Evolutionary conservation across 2,797 vertebrate species (phyloP), one percentile per base, ranked within the genome.

Genomic region (Amazona ochrocephala): DNA sequence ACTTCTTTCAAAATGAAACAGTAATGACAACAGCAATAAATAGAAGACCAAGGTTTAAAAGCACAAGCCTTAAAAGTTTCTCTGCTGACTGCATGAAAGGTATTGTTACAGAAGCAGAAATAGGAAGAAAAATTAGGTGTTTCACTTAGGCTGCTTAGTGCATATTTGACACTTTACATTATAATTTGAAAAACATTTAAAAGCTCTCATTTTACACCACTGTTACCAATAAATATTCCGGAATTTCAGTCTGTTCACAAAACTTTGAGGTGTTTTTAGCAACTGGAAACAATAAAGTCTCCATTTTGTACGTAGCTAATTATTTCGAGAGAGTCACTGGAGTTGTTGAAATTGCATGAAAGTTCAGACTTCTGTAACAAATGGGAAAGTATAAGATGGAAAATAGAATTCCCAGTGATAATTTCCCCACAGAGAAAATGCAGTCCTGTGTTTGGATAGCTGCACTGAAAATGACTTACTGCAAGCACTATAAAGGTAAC

Each of bases 1-100:
- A 86, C 5, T 73, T 78, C 47, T 67, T 95, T 74, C 32, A 64
- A 77, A 93, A 92, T 78, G 39, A 94, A 86, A 90, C 44, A 51
- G 71, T 86, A 86, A 41, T 74, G 73, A 77, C 39, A 90, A 56
- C 24, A 76, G 18, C 0, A 85, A 68, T 60, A 89, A 65, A 77
- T 6, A 50, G 50, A 76, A 87, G 32, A 58, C 37, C 11, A 66
- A 71, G 19, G 39, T 70, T 88, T 77, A 88, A 93, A 77, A 94
- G 47, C 24, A 56, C 9, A 78, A 71, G 44, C 17, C 62, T 87
- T 53, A 68, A 4, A 73, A 58, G n/a, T 50, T 93, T 77, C 73
- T 83, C 29, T 87, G 65, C 7, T 30, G 67, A 54, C 14, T 60
- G 24, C n/a, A 77, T 45, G 27, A 71, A 83, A 73, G 32, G 11